Evolutionary conservation across 2,888 invertebrate genomes (phyloP), one percentile per base, ranked within the genome.

Genomic region (Oscheius sp.): DNA sequence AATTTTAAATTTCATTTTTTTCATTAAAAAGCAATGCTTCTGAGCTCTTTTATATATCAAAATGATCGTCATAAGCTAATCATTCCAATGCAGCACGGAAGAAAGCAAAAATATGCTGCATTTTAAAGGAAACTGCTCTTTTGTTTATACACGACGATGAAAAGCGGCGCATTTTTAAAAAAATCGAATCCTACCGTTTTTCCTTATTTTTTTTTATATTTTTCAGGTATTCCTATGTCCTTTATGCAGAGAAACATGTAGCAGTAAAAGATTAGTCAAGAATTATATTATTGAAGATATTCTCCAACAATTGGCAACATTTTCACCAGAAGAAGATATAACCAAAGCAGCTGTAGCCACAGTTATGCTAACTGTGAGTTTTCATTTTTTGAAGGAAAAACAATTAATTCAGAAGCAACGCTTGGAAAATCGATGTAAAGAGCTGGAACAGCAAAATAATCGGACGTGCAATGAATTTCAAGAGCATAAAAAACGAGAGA

Each of bases 201-300:
- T n/a, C n/a, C n/a, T n/a, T n/a, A 7, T 23, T 23, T 58, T 58
- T 29, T 25, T 18, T 9, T 23, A 18, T 18, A 25, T 58, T 13
- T 59, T 70, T 16, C 53, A 72, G 74, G 29, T 46, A 2, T 70
- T 74, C 21, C 56, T 56, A 5, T 74, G 74, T 64, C 74, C 74
- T 5, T 25, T 74, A 43, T 74, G 74, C 41, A 27, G 74, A 27
- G 74, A 74, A 53, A 18, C 43, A 1, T 69, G 70, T 41, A 16
- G 43, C 2, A 52, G 35, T 12, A 63, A 63, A 18, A 13, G 52
- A 23, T 23, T 61, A 23, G 46, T 64, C 13, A 69, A 70, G 64
- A 74, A 74, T 35, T 74, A 55, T 43, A 6, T 74, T 1, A 63
- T 74, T 6, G 68, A 68, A 45, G 74, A 74, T 63, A 23, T 74